Base-by-base conservation (phyloP, 2,888 invertebrate species). In the Notocelia uddmanniana region DNA sequence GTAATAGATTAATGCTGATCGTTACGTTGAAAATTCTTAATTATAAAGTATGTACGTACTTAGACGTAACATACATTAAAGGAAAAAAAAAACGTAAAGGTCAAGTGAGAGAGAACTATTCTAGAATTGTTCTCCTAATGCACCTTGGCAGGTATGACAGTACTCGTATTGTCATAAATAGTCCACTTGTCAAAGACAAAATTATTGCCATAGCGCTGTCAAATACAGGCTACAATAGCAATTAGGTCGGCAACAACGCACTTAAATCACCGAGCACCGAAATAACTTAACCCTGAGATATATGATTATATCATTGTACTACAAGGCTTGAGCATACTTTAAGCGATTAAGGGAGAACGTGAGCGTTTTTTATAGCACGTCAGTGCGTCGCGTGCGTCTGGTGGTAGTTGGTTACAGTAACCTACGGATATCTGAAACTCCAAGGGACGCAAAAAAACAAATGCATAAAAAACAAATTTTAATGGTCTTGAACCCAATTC, bases 141-240 rank as follows among this genome's bases (percentile, higher is more conserved):
- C 5, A 15, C 54, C n/a, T 55, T 55, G n/a, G n/a, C 26, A n/a
- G 41, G 41, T 45, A 60, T 48, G 18, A 31, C 11, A n/a, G 26
- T 18, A 26, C 5, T n/a, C n/a, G 5, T 26, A 48, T 13, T 19
- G 18, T 48, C 48, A 63, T 60, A 45, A 64, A 66, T 41, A 64
- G 10, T 64, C 21, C 31, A 15, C 69, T 63, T 60, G 73, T 57
- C 70, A 45, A 9, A 52, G 31, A 52, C 41, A 19, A 70, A 70
- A 52, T 66, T 70, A 70, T 59, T 52, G 18, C 64, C 45, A 70
- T 64, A 66, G 58, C 41, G 58, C 70, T 59, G 58, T 70, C 66
- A 70, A 59, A 59, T 52, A 37, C 26, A 37, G 66, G 66, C 59
- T 41, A 52, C 37, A 21, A 57, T 48, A 64, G 63, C 50, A 66